These are phyloP conservation scores for Vandiemenella viatica DNA, from an alignment of 2,888 invertebrate genomes.

Conservation along the genomic window DNA sequence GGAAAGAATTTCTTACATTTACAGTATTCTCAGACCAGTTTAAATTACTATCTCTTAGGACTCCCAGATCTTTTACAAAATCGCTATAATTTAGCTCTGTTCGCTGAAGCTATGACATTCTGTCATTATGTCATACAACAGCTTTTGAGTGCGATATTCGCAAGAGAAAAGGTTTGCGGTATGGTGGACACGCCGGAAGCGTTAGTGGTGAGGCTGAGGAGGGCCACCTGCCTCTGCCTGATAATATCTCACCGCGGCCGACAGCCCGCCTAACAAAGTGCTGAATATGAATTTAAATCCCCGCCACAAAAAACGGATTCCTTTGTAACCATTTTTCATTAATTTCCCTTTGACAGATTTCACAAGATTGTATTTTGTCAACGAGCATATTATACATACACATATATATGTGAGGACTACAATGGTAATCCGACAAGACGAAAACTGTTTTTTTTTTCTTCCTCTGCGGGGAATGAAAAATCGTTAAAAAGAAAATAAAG, in stretches of 20 bases:
- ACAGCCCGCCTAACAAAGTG: not conserved
- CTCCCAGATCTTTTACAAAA: too few relatives aligned
- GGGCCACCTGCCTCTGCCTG: too few relatives aligned
- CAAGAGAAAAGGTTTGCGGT: too few relatives aligned
- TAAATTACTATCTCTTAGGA: too few relatives aligned
- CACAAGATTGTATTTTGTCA: not conserved
- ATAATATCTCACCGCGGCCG: not conserved
- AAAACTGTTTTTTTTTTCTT: not conserved
- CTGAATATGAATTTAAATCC: not conserved
- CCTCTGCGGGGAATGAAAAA: not conserved
- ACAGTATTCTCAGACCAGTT: too few relatives aligned
- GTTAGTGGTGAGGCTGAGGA: too few relatives aligned
- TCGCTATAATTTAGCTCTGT: too few relatives aligned
- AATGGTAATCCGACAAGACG: not conserved
- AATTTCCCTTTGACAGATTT: not conserved
- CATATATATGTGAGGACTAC: not conserved
- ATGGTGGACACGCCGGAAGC: too few relatives aligned
- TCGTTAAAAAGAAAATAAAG: not conserved
- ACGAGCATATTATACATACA: not conserved
- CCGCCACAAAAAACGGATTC: not conserved
- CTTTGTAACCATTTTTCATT: not conserved
- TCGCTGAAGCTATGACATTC: too few relatives aligned
- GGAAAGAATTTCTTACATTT: too few relatives aligned
- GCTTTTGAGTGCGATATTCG: too few relatives aligned
- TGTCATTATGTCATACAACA: too few relatives aligned